phyloP scores from a whole-genome alignment of 1,140 invertebrate species.

The Schlechtendalia chinensis region DNA sequence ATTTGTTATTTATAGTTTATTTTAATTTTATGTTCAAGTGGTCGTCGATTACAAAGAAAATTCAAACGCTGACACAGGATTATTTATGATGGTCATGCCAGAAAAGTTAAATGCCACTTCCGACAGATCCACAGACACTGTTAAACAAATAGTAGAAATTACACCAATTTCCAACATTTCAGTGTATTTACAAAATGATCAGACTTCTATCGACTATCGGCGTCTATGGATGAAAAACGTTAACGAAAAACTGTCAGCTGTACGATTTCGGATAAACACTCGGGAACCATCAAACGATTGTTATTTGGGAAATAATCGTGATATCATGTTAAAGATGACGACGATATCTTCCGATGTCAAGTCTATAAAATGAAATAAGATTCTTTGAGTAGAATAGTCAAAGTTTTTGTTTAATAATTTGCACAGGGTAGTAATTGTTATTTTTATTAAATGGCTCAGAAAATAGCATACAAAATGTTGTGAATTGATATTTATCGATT shows the following conservation, averaged over 20 bases:
- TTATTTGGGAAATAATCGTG: not conserved
- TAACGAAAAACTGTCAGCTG: not conserved
- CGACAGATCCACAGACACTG: not conserved
- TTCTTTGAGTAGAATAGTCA: no score
- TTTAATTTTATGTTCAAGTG: slow-evolving; percentile 63
- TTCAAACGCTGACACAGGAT: slow-evolving; percentile 76
- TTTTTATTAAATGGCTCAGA: no score
- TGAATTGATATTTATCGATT: no score
- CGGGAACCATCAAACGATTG: not conserved
- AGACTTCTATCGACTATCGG: not conserved
- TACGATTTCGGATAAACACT: not conserved
- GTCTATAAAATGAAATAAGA: no score
- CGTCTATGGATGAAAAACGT: not conserved
- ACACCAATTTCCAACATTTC: no score
- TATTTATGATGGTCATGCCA: slow-evolving; percentile 60
- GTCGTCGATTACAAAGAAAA: slow-evolving; percentile 78
- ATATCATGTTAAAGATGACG: no score
- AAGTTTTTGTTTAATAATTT: no score
- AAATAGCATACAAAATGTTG: no score
- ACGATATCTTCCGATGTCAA: no score
- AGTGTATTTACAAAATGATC: no score
- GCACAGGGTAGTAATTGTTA: no score
- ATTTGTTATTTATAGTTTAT: not conserved
- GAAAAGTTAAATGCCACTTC: not conserved
- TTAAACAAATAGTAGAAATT: not conserved